Base-by-base conservation (phyloP, 2,797 vertebrate genomes). In the Mormyrus proboscirostris region DNA sequence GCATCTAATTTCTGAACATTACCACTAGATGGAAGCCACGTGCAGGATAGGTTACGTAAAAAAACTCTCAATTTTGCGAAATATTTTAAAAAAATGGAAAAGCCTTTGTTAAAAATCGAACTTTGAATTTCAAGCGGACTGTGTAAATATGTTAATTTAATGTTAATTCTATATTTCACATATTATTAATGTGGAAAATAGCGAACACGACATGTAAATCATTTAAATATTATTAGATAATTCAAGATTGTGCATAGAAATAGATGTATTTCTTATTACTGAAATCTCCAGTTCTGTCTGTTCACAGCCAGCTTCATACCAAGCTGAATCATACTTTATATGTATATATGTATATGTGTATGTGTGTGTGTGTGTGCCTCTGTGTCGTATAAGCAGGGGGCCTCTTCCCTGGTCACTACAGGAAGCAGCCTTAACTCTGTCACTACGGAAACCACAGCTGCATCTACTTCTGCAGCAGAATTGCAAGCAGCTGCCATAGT, bases 391-490 rank as follows among this genome's bases (percentile, higher is more conserved):
- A 73, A 33, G 65, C 65, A 73, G 65, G 12, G 65, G 65, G 65
- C 65, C 65, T 38, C 65, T 25, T 91, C 91, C 94, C 93, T 93
- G 96, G 95, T 96, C 94, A 96, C 92, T 94, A 94, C 96, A 97
- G 97, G 96, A 97, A 97, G 95, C 95, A 90, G 89, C 93, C 89
- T 89, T 90, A 92, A 94, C 91, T 94, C 91, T 93, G 94, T 90
- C 92, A 93, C 29, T 94, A 88, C 93, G 94, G 95, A 97, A 96
- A 97, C 95, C 96, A 90, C 94, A 93, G 50, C 41, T 76, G 87
- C 79, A 57, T 9, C 84, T 88, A 47, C 38, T 79, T 89, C 88
- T 57, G 51, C 88, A 57, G 89, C 88, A 22, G 16, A 57, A 85
- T 7, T 10, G 33, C 7, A 14, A 49, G 16, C 29, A 44, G 62